Base-by-base conservation (phyloP, 1,140 invertebrate genomes). In the Leptonema lineaticorne region DNA sequence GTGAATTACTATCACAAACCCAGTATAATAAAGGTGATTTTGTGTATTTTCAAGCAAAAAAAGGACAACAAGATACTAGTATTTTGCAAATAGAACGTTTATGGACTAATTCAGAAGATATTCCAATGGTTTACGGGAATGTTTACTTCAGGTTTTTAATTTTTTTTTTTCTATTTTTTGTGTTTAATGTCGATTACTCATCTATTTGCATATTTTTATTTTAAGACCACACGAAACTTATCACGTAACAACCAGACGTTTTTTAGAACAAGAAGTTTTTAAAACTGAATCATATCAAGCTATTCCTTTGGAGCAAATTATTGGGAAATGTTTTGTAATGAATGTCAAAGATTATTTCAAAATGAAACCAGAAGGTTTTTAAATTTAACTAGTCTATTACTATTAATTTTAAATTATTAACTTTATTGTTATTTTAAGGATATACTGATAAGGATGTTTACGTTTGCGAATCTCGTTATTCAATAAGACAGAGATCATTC, bases 381-480 rank as follows among this genome's bases (percentile, higher is more conserved):
- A n/a, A 67, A 11, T 20, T 58, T 53, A 28, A 33, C 50, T 11
- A 46, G 11, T 41, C 8, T 26, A 29, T 68, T 45, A 65, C 2
- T 11, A 58, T 53, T 3, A 53, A 45, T 63, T 69, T 66, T 69
- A 30, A 22, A 16, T 41, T 68, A 28, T 33, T 27, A 29, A 18
- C 63, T 64, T 45, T 64, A 41, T 53, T 69, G 57, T 57, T 46
- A 30, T 67, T 67, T 67, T 22, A 68, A 85, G 84, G 86, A 14
- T 93, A 95, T 77, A 84, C 88, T 0, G 94, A 97, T 67, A 95
- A 96, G 77, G 96, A 99, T 81, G 91, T 99, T 0, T 99, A 93
- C 77, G 95, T 99, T 0, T 98, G 97, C 78, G 97, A 99, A 81
- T 96, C 94, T 14, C 86, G 96, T 9, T 99, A 99, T 79, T 93